Percentiles rank a stretch among this genome's conserved stretches.
These are phyloP conservation scores for Virgularia gustaviana DNA, from an alignment of 92 coral and sea anemone species.

Conservation along the genomic window DNA sequence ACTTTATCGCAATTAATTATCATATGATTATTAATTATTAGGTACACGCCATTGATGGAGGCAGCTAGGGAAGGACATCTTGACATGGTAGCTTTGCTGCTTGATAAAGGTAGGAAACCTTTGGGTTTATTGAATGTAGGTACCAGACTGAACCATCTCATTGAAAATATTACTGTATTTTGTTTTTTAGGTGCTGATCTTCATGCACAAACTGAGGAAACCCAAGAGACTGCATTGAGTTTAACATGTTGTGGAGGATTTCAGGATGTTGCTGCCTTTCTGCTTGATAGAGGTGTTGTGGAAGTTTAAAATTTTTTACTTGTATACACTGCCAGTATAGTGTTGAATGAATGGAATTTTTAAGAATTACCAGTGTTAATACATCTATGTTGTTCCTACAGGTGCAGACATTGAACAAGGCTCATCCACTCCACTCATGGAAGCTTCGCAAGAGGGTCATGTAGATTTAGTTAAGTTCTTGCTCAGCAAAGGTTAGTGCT, in stretches of 20 bases:
- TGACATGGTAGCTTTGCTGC: conserved; percentile 91
- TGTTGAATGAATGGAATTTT: too few relatives aligned
- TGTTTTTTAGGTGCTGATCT: conserved; percentile 72
- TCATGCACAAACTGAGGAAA: conserved; percentile 97
- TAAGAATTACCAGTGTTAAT: background rate
- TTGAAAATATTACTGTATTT: background rate
- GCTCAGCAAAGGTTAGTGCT: conserved; percentile 78
- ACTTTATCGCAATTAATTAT: too few relatives aligned
- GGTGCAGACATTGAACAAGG: conserved; percentile 99
- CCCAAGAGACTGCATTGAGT: conserved; percentile 96
- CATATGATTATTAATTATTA: conserved; percentile 25
- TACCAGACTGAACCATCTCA: background rate
- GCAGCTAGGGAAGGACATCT: conserved; percentile 98
- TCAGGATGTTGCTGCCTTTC: conserved; percentile 96
- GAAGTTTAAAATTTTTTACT: background rate
- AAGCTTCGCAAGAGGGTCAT: conserved; percentile 98
- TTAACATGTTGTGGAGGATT: conserved; percentile 98
- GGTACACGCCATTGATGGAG: conserved; percentile 97
- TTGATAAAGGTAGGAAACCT: conserved; percentile 67
- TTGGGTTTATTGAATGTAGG: background rate
- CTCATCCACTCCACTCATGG: conserved; percentile 98
- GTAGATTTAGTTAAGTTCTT: conserved; percentile 93
- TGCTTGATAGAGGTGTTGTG: conserved; percentile 79
- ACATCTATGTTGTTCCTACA: conserved; percentile 17
- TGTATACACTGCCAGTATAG: background rate